phyloP scores from a whole-genome alignment of 2,888 invertebrate genomes.

The Alviniconcha strummeri region DNA sequence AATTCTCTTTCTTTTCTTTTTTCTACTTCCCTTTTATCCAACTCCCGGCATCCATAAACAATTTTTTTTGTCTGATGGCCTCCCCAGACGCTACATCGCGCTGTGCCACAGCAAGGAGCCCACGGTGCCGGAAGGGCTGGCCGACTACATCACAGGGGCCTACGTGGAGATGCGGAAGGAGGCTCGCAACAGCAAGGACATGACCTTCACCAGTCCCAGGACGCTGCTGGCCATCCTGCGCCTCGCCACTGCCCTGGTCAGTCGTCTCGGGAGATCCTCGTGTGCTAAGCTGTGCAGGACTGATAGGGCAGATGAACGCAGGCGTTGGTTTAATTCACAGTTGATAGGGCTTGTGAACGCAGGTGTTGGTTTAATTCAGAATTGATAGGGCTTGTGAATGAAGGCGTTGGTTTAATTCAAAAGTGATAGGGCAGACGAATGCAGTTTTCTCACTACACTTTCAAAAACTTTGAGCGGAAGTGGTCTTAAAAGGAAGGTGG shows the following conservation, averaged over 20 bases:
- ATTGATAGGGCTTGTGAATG: not conserved
- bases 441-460: too few relatives aligned
- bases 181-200: conserved; percentile 91
- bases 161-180: conserved; percentile 82
- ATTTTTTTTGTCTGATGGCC: not conserved
- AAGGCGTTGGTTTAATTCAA: too few relatives aligned
- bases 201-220: conserved; percentile 94
- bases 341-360: too few relatives aligned
- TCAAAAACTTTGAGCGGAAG: too few relatives aligned
- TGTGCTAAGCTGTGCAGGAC: too few relatives aligned
- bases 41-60: not conserved
- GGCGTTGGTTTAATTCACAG: too few relatives aligned
- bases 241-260: conserved; percentile 91
- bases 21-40: not conserved
- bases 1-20: too few relatives aligned
- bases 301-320: too few relatives aligned
- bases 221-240: conserved; percentile 95
- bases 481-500: too few relatives aligned
- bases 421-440: too few relatives aligned
- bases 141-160: conserved; percentile 87
- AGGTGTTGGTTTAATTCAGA: too few relatives aligned
- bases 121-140: conserved; percentile 87
- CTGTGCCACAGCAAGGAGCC: conserved; percentile 93
- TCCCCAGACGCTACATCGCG: conserved; percentile 86
- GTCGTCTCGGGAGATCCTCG: conserved; percentile 33